phyloP scores from a whole-genome alignment of 1,140 invertebrate genomes.

The Nephotettix cincticeps region DNA sequence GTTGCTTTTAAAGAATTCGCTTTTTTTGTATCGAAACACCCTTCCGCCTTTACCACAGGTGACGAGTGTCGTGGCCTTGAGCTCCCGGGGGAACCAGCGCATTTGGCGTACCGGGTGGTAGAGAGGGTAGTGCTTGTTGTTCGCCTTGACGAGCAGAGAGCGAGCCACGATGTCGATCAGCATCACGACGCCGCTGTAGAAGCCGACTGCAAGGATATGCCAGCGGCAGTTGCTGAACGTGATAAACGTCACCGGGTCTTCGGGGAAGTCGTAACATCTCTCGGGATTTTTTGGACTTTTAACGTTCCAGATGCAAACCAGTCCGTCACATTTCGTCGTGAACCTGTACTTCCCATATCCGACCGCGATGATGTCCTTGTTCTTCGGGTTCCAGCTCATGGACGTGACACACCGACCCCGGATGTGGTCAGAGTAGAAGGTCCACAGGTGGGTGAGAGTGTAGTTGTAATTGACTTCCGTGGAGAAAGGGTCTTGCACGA shows the following conservation, averaged over 20 bases:
- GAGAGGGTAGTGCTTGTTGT: constrained; percentile 2
- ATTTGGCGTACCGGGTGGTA: constrained; percentile 27
- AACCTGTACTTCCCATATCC: constrained; percentile 37
- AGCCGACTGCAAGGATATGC: constrained; percentile 51
- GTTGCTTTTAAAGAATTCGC: constrained; percentile 20
- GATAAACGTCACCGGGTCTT: constrained; percentile 51
- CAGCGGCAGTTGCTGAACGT: constrained; percentile 50
- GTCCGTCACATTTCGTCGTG: constrained; percentile 40
- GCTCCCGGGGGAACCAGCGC: constrained; percentile 13
- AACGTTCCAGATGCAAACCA: constrained; percentile 54
- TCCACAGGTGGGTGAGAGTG: constrained; percentile 15
- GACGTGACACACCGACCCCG: constrained; percentile 5
- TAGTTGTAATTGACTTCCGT: background rate
- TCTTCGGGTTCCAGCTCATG: constrained; percentile 2
- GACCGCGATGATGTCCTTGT: constrained; percentile 37
- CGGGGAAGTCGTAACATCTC: constrained; percentile 50
- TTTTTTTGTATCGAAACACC: constrained; percentile 15
- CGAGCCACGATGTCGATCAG: constrained; percentile 21
- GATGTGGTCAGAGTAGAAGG: background rate
- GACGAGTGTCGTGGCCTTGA: background rate
- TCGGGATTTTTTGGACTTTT: constrained; percentile 59
- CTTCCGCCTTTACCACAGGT: constrained; percentile 27
- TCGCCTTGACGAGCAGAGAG: background rate
- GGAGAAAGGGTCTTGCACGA: constrained; percentile 4
- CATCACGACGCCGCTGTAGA: constrained; percentile 13